Percentiles rank a stretch among this genome's conserved stretches.
These are phyloP conservation scores for Myotis brandtii DNA, from an alignment of 2,113 vertebrate species.

Conservation along the genomic window DNA sequence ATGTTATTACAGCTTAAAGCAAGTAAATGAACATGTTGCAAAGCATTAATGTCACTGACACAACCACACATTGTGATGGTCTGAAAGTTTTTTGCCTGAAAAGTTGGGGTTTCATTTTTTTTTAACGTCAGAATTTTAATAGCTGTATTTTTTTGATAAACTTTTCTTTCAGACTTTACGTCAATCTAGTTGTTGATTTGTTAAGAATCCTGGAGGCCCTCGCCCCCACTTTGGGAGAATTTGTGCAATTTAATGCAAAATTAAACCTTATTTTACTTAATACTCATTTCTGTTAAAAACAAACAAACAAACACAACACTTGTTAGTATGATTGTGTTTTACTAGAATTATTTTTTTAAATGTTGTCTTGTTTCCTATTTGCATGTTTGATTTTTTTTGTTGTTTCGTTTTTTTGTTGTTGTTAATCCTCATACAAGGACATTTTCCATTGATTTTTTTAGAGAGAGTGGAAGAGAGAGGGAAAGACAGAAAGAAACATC, in stretches of 20 bases:
- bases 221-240: not conserved
- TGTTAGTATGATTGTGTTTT: not conserved
- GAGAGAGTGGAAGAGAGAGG: too few relatives aligned
- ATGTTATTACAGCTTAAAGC: not conserved
- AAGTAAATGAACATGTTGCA: not conserved
- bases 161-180: constrained; percentile 37
- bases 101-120: not conserved
- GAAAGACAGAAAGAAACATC: too few relatives aligned
- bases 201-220: not conserved
- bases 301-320: too few relatives aligned
- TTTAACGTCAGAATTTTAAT: not conserved
- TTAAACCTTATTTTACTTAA: not conserved
- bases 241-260: not conserved
- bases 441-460: too few relatives aligned
- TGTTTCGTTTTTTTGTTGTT: too few relatives aligned
- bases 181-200: not conserved
- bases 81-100: not conserved
- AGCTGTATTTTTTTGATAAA: not conserved
- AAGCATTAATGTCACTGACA: not conserved
- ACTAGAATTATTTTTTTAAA: not conserved
- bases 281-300: not conserved
- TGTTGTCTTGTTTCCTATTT: not conserved
- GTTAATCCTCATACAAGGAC: too few relatives aligned
- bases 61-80: not conserved
- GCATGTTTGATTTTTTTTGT: not conserved